These are phyloP conservation scores for Enteromius viviparus DNA, from an alignment of 2,797 vertebrate species.

Conservation along the genomic window DNA sequence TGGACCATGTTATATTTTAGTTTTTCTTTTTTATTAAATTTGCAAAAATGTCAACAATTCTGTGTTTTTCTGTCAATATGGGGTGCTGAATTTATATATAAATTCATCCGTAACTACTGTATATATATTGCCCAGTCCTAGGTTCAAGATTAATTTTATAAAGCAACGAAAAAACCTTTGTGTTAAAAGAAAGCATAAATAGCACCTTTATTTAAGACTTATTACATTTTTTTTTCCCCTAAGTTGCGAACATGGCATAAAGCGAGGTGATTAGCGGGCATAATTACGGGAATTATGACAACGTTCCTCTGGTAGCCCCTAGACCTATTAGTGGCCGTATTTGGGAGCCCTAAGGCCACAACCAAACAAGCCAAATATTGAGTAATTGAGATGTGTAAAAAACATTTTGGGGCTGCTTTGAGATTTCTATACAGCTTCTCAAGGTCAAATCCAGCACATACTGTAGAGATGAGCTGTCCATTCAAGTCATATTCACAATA, in stretches of 20 bases:
- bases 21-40: too few species aligned
- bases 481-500: conserved; percentile 19
- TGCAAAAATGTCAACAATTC: too few species aligned
- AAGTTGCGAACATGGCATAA: not conserved
- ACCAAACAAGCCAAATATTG: conserved; percentile 25
- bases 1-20: too few species aligned
- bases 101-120: too few species aligned
- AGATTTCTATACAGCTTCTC: conserved; percentile 1
- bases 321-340: not conserved
- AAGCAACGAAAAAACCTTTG: not conserved
- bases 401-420: conserved; percentile 6
- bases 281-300: not conserved
- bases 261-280: too few species aligned
- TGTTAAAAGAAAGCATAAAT: not conserved
- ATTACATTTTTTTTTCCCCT: not conserved
- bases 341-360: conserved; percentile 31
- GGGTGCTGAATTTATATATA: too few species aligned
- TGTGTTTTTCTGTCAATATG: too few species aligned
- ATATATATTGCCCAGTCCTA: too few species aligned
- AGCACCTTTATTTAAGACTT: not conserved
- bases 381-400: conserved; percentile 20
- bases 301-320: not conserved
- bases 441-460: conserved; percentile 2
- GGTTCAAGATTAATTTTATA: not conserved
- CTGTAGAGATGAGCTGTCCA: not conserved